phyloP scores from a whole-genome alignment of 1,140 invertebrate genomes.

The Papilio polyxenes region DNA sequence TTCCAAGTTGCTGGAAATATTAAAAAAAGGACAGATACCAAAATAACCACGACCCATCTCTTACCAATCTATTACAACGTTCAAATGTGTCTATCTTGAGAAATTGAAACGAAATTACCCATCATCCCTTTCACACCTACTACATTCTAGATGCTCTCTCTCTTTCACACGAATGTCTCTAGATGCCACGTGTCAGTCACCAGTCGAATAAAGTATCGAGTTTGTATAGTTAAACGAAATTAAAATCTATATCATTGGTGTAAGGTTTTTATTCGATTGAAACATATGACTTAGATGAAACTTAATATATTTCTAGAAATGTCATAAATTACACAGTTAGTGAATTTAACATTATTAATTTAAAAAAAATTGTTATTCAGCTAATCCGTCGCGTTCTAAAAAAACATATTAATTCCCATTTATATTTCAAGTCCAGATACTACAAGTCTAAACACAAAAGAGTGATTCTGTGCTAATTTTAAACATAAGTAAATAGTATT shows the following conservation, averaged over 20 bases:
- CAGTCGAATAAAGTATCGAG: slow-evolving; percentile 22
- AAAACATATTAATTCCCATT: not conserved
- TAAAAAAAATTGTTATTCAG: not conserved
- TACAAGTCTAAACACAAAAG: too few relatives aligned
- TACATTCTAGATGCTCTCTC: not conserved
- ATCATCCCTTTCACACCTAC: slow-evolving; percentile 24
- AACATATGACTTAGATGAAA: not conserved
- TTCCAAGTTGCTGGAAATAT: slow-evolving; percentile 18
- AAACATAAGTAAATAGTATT: not conserved
- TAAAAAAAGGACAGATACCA: slow-evolving; percentile 30
- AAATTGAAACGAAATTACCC: slow-evolving; percentile 32
- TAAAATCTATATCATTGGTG: slow-evolving; percentile 18
- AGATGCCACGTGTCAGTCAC: slow-evolving; percentile 35
- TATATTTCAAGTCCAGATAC: not conserved
- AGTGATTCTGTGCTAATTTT: not conserved
- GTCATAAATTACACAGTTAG: not conserved
- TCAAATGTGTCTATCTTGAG: slow-evolving; percentile 33
- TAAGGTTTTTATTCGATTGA: slow-evolving; percentile 12
- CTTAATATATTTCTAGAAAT: not conserved
- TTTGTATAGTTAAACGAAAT: slow-evolving; percentile 13
- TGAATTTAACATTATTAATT: not conserved
- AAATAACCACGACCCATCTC: slow-evolving; percentile 39
- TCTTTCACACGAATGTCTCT: slow-evolving; percentile 18
- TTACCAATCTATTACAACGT: slow-evolving; percentile 31
- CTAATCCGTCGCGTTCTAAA: not conserved